Percentiles rank a stretch among this genome's conserved stretches.
phyloP scores from a whole-genome alignment of 1,140 invertebrate genomes.

The Zaprionus tsacasi region DNA sequence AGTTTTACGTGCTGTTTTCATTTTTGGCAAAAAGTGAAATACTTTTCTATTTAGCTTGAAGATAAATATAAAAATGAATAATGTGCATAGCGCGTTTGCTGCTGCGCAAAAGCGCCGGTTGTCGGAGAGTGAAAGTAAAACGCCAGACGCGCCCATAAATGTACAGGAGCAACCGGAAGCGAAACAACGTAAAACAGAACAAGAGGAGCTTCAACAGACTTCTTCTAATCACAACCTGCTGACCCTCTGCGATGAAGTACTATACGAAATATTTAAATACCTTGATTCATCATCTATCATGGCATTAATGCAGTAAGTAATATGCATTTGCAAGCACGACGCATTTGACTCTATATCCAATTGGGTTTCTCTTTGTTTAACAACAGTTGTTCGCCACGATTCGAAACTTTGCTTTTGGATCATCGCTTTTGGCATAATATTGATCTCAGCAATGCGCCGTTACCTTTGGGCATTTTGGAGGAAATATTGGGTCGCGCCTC shows the following conservation, averaged over 20 bases:
- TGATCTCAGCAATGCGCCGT: conserved; percentile 84
- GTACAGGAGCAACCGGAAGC: conserved; percentile 17
- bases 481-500: conserved; percentile 84
- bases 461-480: conserved; percentile 84
- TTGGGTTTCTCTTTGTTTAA: conserved; percentile 30
- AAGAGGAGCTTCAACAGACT: conserved; percentile 6
- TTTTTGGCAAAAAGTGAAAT: conserved; percentile 47
- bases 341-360: conserved; percentile 1
- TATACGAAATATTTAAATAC: conserved; percentile 85
- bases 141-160: conserved; percentile 11
- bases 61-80: conserved; percentile 51
- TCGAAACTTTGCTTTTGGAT: conserved; percentile 84
- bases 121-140: conserved; percentile 44
- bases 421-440: conserved; percentile 85
- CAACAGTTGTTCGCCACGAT: conserved; percentile 85
- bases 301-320: conserved; percentile 84
- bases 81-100: conserved; percentile 53
- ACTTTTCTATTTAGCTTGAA: conserved; percentile 40
- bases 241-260: conserved; percentile 85
- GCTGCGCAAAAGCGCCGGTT: conserved; percentile 68
- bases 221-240: conserved; percentile 37
- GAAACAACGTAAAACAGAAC: conserved; percentile 57
- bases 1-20: conserved; percentile 35
- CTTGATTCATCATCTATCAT: conserved; percentile 85
- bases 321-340: background rate